Evolutionary conservation across 2,113 vertebrate species (phyloP), one percentile per base, ranked within the genome.

Genomic region (Trichechus manatus): DNA sequence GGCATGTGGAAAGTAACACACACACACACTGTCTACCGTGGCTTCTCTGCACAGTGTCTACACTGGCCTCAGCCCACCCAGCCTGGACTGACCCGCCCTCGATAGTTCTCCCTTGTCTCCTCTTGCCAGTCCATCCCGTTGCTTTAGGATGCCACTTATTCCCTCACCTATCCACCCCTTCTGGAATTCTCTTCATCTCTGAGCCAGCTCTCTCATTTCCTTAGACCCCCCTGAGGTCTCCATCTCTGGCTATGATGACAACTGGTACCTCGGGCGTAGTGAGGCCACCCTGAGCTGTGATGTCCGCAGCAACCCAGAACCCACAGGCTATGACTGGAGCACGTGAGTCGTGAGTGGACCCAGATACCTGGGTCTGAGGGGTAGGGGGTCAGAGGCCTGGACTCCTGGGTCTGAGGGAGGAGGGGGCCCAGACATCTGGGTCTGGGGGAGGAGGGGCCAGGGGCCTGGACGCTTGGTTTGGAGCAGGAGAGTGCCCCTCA

Each of bases 261-360:
- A 99, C 97, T 99, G 99, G 99, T 99, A 99, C 84, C 22, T 99
- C 0, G 99, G 99, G 56, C 99, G 99, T 5, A 98, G 97, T 0
- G 99, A 99, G n/a, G 99, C 98, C 33, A 63, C 63, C 8, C 98
- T 99, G 89, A 98, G 68, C 93, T 99, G 99, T 93, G 96, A 98
- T 0, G 99, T 98, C 9, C 97, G 72, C 0, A 99, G 98, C 72
- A 99, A 99, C 93, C 99, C 99, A 0, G 4, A 93, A 5, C 98
- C 99, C 2, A 84, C 84, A 0, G 88, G 91, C 0, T 98, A 99
- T 68, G 89, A 19, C 25, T 99, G 99, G 99, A 99, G 98, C 97
- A 98, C 98, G 99, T 99, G 97, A 99, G 99, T 99, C 88, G 87
- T 95, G 5, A 0, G 3, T 13, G 29, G 10, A 4, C 31, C 11